Percentiles rank a stretch among this genome's conserved stretches.
Conservation (phyloP, 2,888 invertebrate species). For the Vesta saturnalis region DNA sequence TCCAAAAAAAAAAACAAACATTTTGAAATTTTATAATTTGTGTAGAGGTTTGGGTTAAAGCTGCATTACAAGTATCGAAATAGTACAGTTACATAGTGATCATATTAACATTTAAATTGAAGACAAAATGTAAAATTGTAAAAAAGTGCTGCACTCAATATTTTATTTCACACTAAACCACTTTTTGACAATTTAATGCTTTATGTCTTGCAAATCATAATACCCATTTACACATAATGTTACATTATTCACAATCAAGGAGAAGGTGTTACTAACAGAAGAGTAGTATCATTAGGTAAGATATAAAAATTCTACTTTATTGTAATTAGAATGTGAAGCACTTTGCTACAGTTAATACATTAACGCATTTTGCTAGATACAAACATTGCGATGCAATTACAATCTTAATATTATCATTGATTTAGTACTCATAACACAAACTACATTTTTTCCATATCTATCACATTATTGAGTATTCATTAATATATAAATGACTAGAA, state of each 20-base stretch:
- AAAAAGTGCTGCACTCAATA: too few species aligned
- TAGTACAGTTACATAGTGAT: not conserved
- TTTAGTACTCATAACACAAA: conserved; percentile 15
- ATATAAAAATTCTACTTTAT: not conserved
- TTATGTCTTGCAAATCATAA: not conserved
- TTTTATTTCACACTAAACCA: too few species aligned
- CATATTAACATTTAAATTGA: not conserved
- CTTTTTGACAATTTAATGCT: too few species aligned
- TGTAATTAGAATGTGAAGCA: conserved; percentile 12
- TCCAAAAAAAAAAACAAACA: not conserved
- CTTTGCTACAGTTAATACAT: conserved; percentile 8
- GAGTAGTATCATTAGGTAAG: too few species aligned
- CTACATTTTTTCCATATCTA: conserved; percentile 25
- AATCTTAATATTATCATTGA: conserved; percentile 17
- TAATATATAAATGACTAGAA: conserved; percentile 35
- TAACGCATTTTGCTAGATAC: conserved; percentile 1
- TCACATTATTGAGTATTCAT: conserved; percentile 31
- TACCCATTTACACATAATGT: not conserved
- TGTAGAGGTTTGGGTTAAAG: not conserved
- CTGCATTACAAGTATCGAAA: not conserved
- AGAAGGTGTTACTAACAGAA: too few species aligned
- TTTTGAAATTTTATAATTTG: not conserved
- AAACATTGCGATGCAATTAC: conserved; percentile 7
- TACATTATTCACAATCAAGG: too few species aligned
- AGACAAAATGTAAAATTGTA: not conserved